phyloP scores from a whole-genome alignment of 2,113 vertebrate species.

The Oncorhynchus tshawytscha region DNA sequence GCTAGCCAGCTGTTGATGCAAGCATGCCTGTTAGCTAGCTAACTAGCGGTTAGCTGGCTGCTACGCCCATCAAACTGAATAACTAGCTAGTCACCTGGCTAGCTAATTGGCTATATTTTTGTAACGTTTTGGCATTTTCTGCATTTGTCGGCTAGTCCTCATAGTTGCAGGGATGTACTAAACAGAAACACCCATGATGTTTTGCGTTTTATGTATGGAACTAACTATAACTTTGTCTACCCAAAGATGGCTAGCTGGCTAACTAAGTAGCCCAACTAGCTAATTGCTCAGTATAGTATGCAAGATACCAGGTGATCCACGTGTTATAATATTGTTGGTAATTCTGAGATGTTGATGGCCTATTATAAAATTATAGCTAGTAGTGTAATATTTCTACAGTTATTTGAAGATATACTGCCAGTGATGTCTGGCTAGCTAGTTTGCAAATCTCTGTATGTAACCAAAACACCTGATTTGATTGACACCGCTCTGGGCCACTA shows the following conservation, averaged over 20 bases:
- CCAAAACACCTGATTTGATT: not conserved
- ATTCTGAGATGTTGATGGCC: not conserved
- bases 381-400: no score
- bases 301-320: not conserved
- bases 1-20: not conserved
- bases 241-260: no score
- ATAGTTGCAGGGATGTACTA: no score
- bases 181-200: no score
- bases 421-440: not conserved
- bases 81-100: no score
- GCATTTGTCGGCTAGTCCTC: no score
- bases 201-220: no score
- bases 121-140: no score
- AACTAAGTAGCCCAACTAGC: not conserved
- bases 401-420: no score
- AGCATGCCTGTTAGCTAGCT: not conserved
- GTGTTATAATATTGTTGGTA: not conserved
- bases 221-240: no score
- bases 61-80: not conserved
- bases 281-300: not conserved
- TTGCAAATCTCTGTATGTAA: not conserved
- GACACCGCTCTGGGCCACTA: not conserved
- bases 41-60: not conserved
- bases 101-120: no score
- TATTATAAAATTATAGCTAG: no score